Conservation (phyloP, 2,113 vertebrate species). For the Butastur rufipennis region DNA sequence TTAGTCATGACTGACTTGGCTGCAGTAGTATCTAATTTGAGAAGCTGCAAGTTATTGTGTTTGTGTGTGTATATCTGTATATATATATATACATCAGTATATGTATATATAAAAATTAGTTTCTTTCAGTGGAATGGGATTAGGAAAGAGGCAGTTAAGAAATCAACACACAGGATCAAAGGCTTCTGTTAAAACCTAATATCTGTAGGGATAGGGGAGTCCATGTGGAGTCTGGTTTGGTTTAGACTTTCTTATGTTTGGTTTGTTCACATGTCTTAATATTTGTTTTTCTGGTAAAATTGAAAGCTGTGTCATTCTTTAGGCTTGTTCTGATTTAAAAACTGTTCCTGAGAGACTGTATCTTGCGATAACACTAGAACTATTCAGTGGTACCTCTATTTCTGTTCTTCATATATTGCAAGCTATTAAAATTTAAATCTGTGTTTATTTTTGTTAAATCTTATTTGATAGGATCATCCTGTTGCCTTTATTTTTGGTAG, state of each 20-base stretch:
- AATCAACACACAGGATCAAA: not conserved
- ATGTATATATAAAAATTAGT: not conserved
- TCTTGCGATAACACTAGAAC: not conserved
- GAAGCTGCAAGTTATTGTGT: not conserved
- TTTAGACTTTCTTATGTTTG: not conserved
- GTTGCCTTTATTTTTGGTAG: not conserved
- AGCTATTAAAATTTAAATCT: not conserved
- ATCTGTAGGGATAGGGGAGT: not conserved
- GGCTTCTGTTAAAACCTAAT: not conserved
- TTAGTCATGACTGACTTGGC: not conserved
- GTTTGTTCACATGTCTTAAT: not conserved
- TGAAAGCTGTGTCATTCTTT: not conserved
- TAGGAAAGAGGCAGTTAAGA: not conserved
- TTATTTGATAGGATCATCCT: not conserved
- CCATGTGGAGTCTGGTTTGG: not conserved
- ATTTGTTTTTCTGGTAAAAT: not conserved
- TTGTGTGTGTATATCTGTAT: not conserved
- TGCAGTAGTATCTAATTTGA: not conserved
- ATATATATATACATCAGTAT: fast-evolving
- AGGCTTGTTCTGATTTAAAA: not conserved
- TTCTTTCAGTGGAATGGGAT: not conserved
- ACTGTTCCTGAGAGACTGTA: not conserved
- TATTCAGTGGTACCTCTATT: not conserved
- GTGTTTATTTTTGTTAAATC: not conserved
- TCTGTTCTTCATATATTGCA: not conserved